Evolutionary conservation across 2,113 vertebrate genomes (phyloP).

Genomic region (Dinomys branickii): DNA sequence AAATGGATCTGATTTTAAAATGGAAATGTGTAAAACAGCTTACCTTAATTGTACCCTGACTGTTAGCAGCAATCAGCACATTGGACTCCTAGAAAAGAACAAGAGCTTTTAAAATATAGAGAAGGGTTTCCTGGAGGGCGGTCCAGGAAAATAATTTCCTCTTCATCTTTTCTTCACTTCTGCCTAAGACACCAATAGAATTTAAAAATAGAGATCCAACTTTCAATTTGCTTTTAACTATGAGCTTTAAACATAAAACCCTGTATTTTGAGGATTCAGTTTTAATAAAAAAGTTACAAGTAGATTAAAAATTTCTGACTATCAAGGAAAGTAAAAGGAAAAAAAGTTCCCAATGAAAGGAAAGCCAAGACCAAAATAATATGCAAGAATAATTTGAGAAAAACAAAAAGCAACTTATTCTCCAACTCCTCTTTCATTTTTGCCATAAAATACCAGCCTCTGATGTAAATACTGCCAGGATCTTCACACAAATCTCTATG

Average conservation of each 20-base stretch:
- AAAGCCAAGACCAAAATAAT: background rate
- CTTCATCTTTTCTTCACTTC: conserved; percentile 26
- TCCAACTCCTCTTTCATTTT: background rate
- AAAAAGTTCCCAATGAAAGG: background rate
- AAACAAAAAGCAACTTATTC: background rate
- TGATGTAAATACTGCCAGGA: fast-evolving
- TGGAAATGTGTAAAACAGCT: conserved; percentile 78
- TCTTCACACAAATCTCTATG: fast-evolving
- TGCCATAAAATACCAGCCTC: background rate
- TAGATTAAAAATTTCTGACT: conserved; percentile 10
- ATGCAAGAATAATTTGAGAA: background rate
- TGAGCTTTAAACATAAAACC: conserved; percentile 11
- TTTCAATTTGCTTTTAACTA: conserved; percentile 18
- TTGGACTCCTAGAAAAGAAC: conserved; percentile 95
- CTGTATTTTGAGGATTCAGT: background rate
- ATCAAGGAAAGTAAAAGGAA: conserved; percentile 5
- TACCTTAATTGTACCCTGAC: conserved; percentile 99
- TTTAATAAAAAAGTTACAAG: conserved; percentile 36
- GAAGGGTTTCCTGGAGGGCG: background rate
- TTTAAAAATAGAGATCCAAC: background rate
- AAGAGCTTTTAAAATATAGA: conserved; percentile 73
- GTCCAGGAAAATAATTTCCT: conserved; percentile 15
- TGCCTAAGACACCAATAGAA: background rate
- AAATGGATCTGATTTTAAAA: conserved; percentile 67
- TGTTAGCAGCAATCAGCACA: conserved; percentile 99